A percentile compares a stretch with the other conserved stretches of the same genome.
These are phyloP conservation scores for Apantesis nais DNA, from an alignment of 2,888 invertebrate genomes.

Conservation along the genomic window DNA sequence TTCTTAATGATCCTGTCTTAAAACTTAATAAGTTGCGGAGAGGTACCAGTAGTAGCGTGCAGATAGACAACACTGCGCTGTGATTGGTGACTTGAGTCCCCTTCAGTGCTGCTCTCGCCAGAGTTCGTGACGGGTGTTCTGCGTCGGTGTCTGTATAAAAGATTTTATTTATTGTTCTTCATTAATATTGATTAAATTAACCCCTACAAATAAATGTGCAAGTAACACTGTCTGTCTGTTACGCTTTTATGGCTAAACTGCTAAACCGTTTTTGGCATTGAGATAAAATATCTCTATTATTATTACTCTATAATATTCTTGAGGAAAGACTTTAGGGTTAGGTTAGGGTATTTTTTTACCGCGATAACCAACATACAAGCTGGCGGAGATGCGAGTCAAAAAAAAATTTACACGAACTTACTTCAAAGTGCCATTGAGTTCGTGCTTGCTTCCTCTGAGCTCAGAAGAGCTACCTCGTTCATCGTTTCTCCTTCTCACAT, in stretches of 20 bases:
- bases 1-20: background rate
- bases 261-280: no score
- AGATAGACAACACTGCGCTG: slow-evolving; percentile 94
- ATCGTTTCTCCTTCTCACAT: slow-evolving; percentile 57
- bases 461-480: slow-evolving; percentile 70
- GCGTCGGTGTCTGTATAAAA: slow-evolving; percentile 64
- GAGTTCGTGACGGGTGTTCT: slow-evolving; percentile 82
- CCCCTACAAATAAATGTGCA: no score
- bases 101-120: slow-evolving; percentile 89
- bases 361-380: no score
- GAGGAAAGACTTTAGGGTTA: no score
- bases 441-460: slow-evolving; percentile 74
- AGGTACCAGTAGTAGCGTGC: slow-evolving; percentile 91
- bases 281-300: no score
- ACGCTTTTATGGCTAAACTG: no score
- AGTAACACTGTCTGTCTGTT: no score
- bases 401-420: slow-evolving; percentile 51
- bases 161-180: slow-evolving; percentile 32
- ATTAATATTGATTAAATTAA: no score
- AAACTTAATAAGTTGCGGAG: background rate
- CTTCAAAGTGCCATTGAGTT: slow-evolving; percentile 74
- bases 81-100: slow-evolving; percentile 92
- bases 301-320: no score
- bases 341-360: no score
- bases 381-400: no score